Evolutionary conservation across 2,797 vertebrate genomes (phyloP), one percentile per base, ranked within the genome.

Genomic region (Xenopus petersii): DNA sequence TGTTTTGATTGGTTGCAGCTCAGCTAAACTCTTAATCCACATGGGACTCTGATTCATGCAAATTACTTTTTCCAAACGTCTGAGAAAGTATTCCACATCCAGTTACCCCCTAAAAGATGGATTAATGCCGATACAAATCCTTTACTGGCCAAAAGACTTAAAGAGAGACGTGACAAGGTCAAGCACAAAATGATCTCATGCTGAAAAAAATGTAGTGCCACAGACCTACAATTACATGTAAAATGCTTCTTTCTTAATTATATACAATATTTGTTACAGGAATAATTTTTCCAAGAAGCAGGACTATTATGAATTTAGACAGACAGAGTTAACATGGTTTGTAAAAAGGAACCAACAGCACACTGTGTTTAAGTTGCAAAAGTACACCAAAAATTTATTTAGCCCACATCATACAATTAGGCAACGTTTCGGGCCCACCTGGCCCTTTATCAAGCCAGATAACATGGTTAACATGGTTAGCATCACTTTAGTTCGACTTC

Each of bases 11-110:
- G 71, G 79, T 46, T 71, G 77, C 11, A 75, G 64, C 73, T 77
- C 59, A 80, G 73, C 3, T 56, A 13, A 21, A 73, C 2, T 17
- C 79, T 81, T 80, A 77, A 82, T 75, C 81, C 80, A 76, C 78
- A 7, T 46, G 73, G 84, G 79, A 74, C 49, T 66, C 26, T 63
- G 63, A 82, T 76, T 85, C 79, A 83, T 68, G 26, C 47, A 80
- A 81, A 3, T 83, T 80, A 76, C 58, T 76, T 82, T 81, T 83
- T 82, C 78, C 73, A 77, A 82, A 82, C 3, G 46, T 70, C 69
- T 73, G 59, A 86, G 75, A 83, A 87, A 82, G 10, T 42, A 78
- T 75, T 80, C 26, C 64, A 78, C 61, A 66, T 66, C 70, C 4
- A 79, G 77, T 49, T 78, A 24, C 67, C 75, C 70, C 79, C 59